A percentile compares a stretch with the other conserved stretches of the same genome.
phyloP scores from a whole-genome alignment of 1,140 invertebrate genomes.

The Amyelois transitella region DNA sequence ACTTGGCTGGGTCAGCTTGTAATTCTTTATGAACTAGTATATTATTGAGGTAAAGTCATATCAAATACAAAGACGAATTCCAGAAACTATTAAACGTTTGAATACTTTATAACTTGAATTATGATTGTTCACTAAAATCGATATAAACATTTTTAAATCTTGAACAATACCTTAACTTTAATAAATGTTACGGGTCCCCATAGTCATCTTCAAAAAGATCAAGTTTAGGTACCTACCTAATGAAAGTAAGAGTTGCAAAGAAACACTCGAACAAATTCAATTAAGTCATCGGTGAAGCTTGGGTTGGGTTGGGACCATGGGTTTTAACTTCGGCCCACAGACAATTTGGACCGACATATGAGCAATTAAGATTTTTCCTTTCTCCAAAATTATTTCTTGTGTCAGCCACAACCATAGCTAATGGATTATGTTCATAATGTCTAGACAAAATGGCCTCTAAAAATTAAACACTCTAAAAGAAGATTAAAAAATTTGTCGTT shows the following conservation, averaged over 20 bases:
- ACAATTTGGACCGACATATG: neutral
- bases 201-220: slow-evolving; percentile 2
- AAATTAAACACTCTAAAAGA: too few species aligned
- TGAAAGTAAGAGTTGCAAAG: neutral
- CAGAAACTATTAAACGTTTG: neutral
- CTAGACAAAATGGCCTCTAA: too few species aligned
- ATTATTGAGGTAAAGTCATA: neutral
- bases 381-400: too few species aligned
- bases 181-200: neutral
- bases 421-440: too few species aligned
- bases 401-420: too few species aligned
- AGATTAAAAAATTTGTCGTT: too few species aligned
- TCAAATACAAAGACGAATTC: neutral
- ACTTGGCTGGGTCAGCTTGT: too few species aligned
- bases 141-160: neutral
- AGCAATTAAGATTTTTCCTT: too few species aligned
- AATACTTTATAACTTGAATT: neutral
- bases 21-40: too few species aligned
- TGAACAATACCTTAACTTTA: neutral
- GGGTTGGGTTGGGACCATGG: too few species aligned
- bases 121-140: neutral
- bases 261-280: slow-evolving; percentile 1
- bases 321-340: too few species aligned
- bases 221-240: slow-evolving; percentile 1
- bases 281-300: neutral